Evolutionary conservation across 2,113 vertebrate genomes (phyloP).

Genomic region (Crotalus horridus): DNA sequence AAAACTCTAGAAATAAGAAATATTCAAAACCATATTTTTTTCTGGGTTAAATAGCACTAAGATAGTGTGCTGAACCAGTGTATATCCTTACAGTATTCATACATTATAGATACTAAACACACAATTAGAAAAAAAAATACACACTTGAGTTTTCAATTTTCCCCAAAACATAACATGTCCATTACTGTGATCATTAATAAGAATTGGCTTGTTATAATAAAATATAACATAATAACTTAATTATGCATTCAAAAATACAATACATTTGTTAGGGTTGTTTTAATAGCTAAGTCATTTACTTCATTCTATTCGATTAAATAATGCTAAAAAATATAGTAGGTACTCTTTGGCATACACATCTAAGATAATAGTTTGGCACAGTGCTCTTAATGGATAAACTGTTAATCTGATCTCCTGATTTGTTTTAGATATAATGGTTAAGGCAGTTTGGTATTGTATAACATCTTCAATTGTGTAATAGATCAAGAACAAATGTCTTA

Average conservation of each 20-base stretch:
- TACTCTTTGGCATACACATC: neutral
- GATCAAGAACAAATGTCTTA: neutral
- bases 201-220: neutral
- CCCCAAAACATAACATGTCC: neutral
- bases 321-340: neutral
- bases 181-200: neutral
- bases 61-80: neutral
- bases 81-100: neutral
- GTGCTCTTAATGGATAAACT: accelerated
- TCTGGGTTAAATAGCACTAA: neutral
- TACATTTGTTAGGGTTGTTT: neutral
- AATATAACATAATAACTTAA: neutral
- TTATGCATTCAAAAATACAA: neutral
- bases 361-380: neutral
- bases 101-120: neutral
- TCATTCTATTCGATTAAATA: neutral
- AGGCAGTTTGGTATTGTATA: neutral
- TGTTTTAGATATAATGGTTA: neutral
- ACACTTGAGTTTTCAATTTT: neutral
- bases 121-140: neutral
- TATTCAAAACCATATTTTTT: neutral
- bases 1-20: neutral
- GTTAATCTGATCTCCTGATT: neutral
- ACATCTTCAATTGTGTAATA: neutral
- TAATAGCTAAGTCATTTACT: neutral